These are phyloP conservation scores for Ataeniobius toweri DNA, from an alignment of 2,797 vertebrate species.

Conservation along the genomic window DNA sequence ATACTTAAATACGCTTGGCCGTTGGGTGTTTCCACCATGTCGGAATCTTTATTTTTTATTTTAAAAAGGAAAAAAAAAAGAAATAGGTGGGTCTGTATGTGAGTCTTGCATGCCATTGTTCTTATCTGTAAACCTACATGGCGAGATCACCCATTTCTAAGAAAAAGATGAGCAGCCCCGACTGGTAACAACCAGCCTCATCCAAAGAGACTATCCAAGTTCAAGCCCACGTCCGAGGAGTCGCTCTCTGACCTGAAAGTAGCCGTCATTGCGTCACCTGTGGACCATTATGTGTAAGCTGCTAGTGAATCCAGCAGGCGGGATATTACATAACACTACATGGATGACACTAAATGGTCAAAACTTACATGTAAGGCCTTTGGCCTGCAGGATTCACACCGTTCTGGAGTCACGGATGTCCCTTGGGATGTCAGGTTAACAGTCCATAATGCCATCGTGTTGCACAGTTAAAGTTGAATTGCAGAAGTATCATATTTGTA, in stretches of 20 bases:
- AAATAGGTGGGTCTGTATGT: constrained; percentile 71
- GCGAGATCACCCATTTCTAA: constrained; percentile 56
- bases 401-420: constrained; percentile 59
- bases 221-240: constrained; percentile 37
- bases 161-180: constrained; percentile 59
- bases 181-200: constrained; percentile 65
- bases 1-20: constrained; percentile 53
- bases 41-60: constrained; percentile 74
- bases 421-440: constrained; percentile 51
- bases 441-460: constrained; percentile 79
- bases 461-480: constrained; percentile 79
- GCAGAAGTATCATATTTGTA: constrained; percentile 81
- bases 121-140: constrained; percentile 62
- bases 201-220: constrained; percentile 73
- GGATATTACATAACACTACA: constrained; percentile 19
- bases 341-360: constrained; percentile 22
- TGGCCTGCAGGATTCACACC: constrained; percentile 63
- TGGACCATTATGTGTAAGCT: constrained; percentile 27
- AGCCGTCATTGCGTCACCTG: constrained; percentile 33
- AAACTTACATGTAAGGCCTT: neutral
- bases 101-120: constrained; percentile 81
- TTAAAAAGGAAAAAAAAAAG: constrained; percentile 40
- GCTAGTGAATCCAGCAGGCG: constrained; percentile 56
- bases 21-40: constrained; percentile 66
- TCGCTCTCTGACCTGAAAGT: constrained; percentile 30